These are phyloP conservation scores for Prinia subflava DNA, from an alignment of 2,113 vertebrate species.

Conservation along the genomic window DNA sequence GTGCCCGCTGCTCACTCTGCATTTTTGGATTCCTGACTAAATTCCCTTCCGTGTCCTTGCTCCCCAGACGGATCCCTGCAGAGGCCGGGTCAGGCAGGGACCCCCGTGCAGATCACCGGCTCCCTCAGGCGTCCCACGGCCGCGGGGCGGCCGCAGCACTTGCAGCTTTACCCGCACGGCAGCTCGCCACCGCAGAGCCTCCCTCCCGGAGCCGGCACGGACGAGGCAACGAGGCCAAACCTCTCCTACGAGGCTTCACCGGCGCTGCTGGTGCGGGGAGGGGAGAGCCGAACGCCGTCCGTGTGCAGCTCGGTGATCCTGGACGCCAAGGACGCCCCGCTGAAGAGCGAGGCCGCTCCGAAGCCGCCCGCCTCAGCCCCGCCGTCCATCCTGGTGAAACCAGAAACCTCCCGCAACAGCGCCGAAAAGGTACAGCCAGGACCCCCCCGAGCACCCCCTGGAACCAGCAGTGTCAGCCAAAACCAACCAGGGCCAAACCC, in stretches of 20 bases:
- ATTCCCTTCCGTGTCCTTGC: background rate
- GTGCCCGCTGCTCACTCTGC: accelerated
- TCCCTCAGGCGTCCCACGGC: conserved; percentile 60
- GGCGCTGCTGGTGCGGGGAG: background rate
- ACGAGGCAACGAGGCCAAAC: conserved; percentile 68
- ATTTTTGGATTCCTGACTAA: background rate
- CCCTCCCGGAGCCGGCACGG: background rate
- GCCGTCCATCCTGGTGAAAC: conserved; percentile 91
- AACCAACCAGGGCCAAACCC: accelerated
- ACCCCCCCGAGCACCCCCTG: background rate
- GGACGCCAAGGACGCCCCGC: conserved; percentile 71
- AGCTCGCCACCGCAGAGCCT: background rate
- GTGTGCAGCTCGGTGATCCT: conserved; percentile 72
- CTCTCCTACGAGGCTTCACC: conserved; percentile 49
- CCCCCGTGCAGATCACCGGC: conserved; percentile 57
- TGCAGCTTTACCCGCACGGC: conserved; percentile 71
- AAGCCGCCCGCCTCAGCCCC: conserved; percentile 72
- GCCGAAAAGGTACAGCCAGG: conserved; percentile 81
- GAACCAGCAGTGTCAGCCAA: accelerated
- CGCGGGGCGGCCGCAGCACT: conserved; percentile 47
- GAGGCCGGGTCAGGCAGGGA: conserved; percentile 61
- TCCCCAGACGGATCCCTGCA: conserved; percentile 74
- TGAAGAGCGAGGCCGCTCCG: conserved; percentile 67
- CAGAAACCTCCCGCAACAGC: conserved; percentile 81
- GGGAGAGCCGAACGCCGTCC: conserved; percentile 59